These are phyloP conservation scores for Pandemis cinnamomeana DNA, from an alignment of 2,888 invertebrate genomes.

Conservation along the genomic window DNA sequence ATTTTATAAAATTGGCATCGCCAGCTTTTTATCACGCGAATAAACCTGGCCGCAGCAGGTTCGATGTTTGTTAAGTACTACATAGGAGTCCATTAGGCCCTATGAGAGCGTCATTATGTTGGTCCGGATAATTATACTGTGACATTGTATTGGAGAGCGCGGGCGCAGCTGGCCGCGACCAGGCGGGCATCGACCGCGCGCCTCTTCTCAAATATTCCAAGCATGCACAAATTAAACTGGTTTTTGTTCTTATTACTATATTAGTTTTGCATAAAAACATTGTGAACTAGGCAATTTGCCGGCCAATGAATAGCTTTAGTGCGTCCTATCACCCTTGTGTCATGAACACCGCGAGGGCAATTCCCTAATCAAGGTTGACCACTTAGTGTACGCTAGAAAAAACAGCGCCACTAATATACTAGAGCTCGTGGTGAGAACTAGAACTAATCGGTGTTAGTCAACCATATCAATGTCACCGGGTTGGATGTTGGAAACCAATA, in stretches of 20 bases:
- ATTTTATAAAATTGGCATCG: background rate
- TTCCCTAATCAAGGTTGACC: background rate
- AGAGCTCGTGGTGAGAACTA: too few species aligned
- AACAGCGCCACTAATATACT: too few species aligned
- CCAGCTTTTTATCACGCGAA: background rate
- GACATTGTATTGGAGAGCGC: conserved; percentile 41
- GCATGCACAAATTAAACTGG: conserved; percentile 84
- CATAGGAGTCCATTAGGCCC: conserved; percentile 19
- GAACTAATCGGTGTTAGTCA: too few species aligned
- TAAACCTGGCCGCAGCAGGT: background rate
- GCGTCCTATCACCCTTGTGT: conserved; percentile 35
- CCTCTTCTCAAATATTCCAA: conserved; percentile 81
- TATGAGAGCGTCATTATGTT: conserved; percentile 36
- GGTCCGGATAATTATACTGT: conserved; percentile 39
- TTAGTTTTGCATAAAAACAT: conserved; percentile 77
- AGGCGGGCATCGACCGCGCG: conserved; percentile 79
- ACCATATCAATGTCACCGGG: too few species aligned
- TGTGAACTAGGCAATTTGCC: conserved; percentile 47
- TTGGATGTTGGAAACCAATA: too few species aligned
- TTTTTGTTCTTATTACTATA: conserved; percentile 76
- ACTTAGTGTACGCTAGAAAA: background rate
- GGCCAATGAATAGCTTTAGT: conserved; percentile 5
- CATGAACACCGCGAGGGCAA: background rate
- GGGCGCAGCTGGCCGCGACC: conserved; percentile 51
- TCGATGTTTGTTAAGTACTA: background rate